Evolutionary conservation across 2,113 vertebrate genomes (phyloP).

Genomic region (Pimephales promelas): DNA sequence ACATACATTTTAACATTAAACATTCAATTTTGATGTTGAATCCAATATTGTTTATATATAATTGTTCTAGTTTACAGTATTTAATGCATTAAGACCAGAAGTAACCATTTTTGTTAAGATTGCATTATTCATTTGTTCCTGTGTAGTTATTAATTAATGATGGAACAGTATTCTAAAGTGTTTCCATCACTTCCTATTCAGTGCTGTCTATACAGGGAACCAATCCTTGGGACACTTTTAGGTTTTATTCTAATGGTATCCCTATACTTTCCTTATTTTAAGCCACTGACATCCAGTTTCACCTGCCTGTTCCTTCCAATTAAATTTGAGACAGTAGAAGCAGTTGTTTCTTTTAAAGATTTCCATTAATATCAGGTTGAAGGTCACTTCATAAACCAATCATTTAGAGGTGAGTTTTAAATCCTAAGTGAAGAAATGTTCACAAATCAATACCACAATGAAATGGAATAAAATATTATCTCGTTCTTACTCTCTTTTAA

Average conservation of each 20-base stretch:
- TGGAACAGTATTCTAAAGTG: too few relatives aligned
- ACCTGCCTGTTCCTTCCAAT: neutral
- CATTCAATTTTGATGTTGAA: too few relatives aligned
- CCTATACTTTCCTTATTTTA: neutral
- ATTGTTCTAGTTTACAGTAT: too few relatives aligned
- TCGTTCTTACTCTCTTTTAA: neutral
- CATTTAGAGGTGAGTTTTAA: neutral
- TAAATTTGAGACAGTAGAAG: neutral
- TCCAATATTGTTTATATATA: too few relatives aligned
- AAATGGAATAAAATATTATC: neutral
- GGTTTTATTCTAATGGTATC: neutral
- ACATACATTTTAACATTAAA: too few relatives aligned
- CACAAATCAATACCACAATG: neutral
- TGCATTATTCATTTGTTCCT: too few relatives aligned
- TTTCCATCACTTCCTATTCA: neutral
- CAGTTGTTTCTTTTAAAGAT: neutral
- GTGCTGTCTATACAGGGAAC: neutral
- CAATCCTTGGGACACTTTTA: neutral
- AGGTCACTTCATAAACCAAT: neutral
- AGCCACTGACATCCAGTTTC: neutral
- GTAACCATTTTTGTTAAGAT: too few relatives aligned
- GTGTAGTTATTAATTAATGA: too few relatives aligned
- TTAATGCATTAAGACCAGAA: too few relatives aligned
- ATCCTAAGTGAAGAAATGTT: conserved; percentile 1
- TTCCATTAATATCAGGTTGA: neutral